Evolutionary conservation across 2,797 vertebrate genomes (phyloP).

Genomic region (Psittacula derbiana): DNA sequence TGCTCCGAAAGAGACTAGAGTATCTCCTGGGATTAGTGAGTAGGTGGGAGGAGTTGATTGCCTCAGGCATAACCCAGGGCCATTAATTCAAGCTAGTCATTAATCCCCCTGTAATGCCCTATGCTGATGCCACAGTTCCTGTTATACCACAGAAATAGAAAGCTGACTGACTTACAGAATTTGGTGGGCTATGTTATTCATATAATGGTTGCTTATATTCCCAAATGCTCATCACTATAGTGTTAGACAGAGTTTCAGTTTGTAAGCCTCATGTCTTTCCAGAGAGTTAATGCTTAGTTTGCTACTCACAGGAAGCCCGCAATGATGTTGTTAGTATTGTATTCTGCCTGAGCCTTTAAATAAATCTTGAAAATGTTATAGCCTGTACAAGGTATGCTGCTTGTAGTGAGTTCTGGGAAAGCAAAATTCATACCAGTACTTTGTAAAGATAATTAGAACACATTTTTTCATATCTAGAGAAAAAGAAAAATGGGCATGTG

Average conservation of each 20-base stretch:
- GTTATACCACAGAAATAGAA: not conserved
- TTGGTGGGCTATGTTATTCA: not conserved
- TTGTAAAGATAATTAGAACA: not conserved
- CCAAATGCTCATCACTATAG: not conserved
- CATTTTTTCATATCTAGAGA: not conserved
- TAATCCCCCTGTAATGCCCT: slow-evolving; percentile 42
- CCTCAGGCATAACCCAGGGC: not conserved
- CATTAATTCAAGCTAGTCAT: slow-evolving; percentile 47
- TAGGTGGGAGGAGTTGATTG: slow-evolving; percentile 31
- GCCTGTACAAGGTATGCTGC: not conserved
- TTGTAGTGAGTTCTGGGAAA: not conserved
- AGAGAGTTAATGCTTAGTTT: not conserved
- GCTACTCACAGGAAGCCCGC: not conserved
- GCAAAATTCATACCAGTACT: not conserved
- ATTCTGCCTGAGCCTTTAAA: not conserved
- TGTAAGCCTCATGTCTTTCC: not conserved
- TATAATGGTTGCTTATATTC: not conserved
- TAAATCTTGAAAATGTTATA: not conserved
- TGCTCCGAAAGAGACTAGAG: not conserved
- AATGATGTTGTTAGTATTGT: not conserved
- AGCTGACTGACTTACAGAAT: not conserved
- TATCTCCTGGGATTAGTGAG: slow-evolving; percentile 42
- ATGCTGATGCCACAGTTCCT: slow-evolving; percentile 4
- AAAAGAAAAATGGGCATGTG: not conserved
- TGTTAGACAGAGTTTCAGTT: not conserved